Percentiles rank a stretch among this genome's conserved stretches.
These are phyloP conservation scores for Ambastaia sidthimunki DNA, from an alignment of 2,797 vertebrate species.

Conservation along the genomic window DNA sequence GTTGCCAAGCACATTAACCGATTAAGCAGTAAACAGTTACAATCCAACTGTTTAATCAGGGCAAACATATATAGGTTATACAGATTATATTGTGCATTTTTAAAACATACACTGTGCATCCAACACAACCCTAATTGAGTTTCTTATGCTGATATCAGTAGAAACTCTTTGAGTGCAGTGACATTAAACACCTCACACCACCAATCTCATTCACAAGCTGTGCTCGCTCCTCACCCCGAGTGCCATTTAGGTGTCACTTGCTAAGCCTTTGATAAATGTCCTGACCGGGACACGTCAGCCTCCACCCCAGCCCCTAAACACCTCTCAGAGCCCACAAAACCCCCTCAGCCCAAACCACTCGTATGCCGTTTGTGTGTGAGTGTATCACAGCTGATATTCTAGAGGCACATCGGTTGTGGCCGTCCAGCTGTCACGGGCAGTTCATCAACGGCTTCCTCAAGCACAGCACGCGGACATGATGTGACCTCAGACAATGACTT, in stretches of 20 bases:
- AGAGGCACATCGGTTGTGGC: conserved; percentile 24
- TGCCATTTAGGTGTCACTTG: conserved; percentile 54
- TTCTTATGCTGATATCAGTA: conserved; percentile 16
- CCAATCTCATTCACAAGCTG: conserved; percentile 54
- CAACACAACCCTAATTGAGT: neutral
- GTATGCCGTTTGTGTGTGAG: conserved; percentile 21
- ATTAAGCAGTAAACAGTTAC: too few relatives aligned
- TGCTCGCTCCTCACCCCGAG: conserved; percentile 13
- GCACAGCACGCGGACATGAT: conserved; percentile 25
- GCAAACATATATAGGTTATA: too few relatives aligned
- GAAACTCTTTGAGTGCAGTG: conserved; percentile 33
- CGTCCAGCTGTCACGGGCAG: conserved; percentile 52
- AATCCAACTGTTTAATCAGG: too few relatives aligned
- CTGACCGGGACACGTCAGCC: conserved; percentile 18
- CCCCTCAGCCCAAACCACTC: conserved; percentile 15
- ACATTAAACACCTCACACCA: conserved; percentile 50
- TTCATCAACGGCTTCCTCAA: conserved; percentile 51
- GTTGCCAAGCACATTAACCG: too few relatives aligned
- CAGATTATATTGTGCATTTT: too few relatives aligned
- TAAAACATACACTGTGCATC: neutral
- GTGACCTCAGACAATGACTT: conserved; percentile 43
- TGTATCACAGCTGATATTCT: conserved; percentile 32
- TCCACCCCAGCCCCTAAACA: neutral
- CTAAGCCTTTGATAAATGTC: conserved; percentile 59
- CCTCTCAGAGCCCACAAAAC: neutral